phyloP scores from a whole-genome alignment of 2,888 invertebrate species.

The Diogma glabrata region DNA sequence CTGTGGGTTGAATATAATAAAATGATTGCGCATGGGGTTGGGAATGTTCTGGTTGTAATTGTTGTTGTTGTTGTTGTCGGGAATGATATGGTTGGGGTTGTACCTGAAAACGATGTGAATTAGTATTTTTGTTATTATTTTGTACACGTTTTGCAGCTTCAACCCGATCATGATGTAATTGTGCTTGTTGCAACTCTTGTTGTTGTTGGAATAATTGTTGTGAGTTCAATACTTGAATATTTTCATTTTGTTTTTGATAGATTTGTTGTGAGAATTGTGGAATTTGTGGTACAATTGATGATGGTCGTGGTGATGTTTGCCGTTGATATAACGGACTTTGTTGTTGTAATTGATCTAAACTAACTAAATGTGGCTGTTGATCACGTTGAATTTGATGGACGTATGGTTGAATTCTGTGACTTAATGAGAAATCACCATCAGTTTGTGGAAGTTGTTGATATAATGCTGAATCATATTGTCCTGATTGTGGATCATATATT shows the following conservation, averaged over 20 bases:
- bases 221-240: slow-evolving; percentile 48
- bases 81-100: no score
- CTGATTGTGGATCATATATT: slow-evolving; percentile 62
- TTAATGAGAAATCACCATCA: slow-evolving; percentile 56
- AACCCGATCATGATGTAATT: slow-evolving; percentile 45
- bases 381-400: slow-evolving; percentile 44
- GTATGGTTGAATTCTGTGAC: slow-evolving; percentile 63
- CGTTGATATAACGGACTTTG: slow-evolving; percentile 28
- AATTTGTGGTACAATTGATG: slow-evolving; percentile 35
- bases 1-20: slow-evolving; percentile 47
- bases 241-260: slow-evolving; percentile 50
- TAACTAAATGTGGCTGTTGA: slow-evolving; percentile 42
- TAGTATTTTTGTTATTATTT: no score
- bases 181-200: slow-evolving; percentile 55
- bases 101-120: slow-evolving; percentile 12
- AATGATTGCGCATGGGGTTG: slow-evolving; percentile 34
- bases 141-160: slow-evolving; percentile 34
- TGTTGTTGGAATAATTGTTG: slow-evolving; percentile 54
- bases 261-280: slow-evolving; percentile 20
- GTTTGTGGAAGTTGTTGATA: slow-evolving; percentile 65
- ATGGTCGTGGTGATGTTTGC: slow-evolving; percentile 23
- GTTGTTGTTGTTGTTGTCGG: slow-evolving; percentile 13
- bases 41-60: slow-evolving; percentile 27
- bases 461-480: slow-evolving; percentile 66
- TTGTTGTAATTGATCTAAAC: slow-evolving; percentile 46